phyloP scores from a whole-genome alignment of 2,888 invertebrate genomes.

The Callinectes sapidus region DNA sequence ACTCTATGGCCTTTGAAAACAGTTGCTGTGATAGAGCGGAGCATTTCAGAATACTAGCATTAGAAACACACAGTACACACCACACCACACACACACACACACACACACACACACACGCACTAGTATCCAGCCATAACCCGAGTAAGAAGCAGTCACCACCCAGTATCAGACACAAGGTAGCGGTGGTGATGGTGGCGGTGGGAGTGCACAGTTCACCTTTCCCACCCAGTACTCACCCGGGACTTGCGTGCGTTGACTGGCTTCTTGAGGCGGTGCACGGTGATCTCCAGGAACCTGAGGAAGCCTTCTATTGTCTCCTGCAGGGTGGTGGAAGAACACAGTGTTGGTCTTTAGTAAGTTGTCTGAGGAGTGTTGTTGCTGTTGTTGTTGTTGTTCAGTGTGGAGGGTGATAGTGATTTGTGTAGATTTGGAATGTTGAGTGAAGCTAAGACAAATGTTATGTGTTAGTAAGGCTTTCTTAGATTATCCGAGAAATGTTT shows the following conservation, averaged over 20 bases:
- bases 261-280: slow-evolving; percentile 65
- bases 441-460: too few relatives aligned
- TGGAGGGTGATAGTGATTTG: neutral
- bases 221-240: slow-evolving; percentile 48
- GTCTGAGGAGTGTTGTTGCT: neutral
- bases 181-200: neutral
- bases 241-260: slow-evolving; percentile 60
- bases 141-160: neutral
- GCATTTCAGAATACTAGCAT: too few relatives aligned
- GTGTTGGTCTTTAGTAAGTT: neutral
- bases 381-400: neutral
- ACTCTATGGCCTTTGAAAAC: too few relatives aligned
- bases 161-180: neutral
- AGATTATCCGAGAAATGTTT: too few relatives aligned
- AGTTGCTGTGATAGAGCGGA: too few relatives aligned
- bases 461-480: too few relatives aligned
- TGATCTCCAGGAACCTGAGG: slow-evolving; percentile 61
- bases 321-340: neutral
- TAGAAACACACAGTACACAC: too few relatives aligned
- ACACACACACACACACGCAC: neutral
- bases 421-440: too few relatives aligned
- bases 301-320: slow-evolving; percentile 66
- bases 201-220: neutral
- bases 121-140: neutral
- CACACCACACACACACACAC: too few relatives aligned